phyloP scores from a whole-genome alignment of 1,140 invertebrate genomes.

The Lethrus apterus region DNA sequence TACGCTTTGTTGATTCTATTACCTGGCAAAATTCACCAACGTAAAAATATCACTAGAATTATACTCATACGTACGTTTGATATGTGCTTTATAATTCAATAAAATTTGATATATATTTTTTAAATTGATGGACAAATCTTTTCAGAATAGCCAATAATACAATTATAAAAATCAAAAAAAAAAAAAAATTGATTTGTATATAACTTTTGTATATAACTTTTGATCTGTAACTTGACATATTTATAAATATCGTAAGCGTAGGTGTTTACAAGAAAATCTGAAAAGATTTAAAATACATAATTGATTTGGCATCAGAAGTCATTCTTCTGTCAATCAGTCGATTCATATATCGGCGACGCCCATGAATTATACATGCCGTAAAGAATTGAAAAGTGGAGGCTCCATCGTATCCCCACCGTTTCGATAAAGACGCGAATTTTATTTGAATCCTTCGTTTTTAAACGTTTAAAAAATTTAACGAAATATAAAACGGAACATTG shows the following conservation, averaged over 20 bases:
- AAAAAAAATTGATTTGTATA: too few relatives aligned
- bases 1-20: conserved; percentile 25
- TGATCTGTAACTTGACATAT: too few relatives aligned
- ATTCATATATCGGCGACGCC: conserved; percentile 23
- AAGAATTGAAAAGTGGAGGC: conserved; percentile 20
- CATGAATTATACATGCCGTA: conserved; percentile 23
- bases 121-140: conserved; percentile 3
- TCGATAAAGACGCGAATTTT: not conserved
- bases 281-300: conserved; percentile 16
- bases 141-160: not conserved
- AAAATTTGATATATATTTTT: not conserved
- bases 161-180: conserved; percentile 1
- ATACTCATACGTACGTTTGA: too few relatives aligned
- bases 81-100: not conserved
- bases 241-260: too few relatives aligned
- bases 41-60: not conserved
- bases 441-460: not conserved
- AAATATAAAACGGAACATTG: not conserved
- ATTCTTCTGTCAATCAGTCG: conserved; percentile 21
- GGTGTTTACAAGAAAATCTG: conserved; percentile 21
- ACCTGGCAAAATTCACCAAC: conserved; percentile 14
- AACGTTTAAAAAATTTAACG: not conserved
- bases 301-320: conserved; percentile 22
- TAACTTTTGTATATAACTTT: too few relatives aligned
- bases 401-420: not conserved